Percentiles rank a stretch among this genome's conserved stretches.
Evolutionary conservation across 2,797 vertebrate genomes (phyloP).

Genomic region (Neosilurus mollespiculum): DNA sequence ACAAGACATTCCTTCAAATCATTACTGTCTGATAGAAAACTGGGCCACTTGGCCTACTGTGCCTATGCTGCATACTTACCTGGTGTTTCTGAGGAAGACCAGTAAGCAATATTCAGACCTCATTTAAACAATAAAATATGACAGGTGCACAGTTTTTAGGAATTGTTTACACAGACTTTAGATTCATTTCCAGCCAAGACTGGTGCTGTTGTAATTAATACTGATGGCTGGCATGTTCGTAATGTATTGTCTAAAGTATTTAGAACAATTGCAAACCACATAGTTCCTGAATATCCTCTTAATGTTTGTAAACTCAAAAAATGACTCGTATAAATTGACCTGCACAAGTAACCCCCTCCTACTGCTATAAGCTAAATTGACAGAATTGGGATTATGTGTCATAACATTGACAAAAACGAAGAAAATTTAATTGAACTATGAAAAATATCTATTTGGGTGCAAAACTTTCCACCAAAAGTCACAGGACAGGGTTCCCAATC

Average conservation of each 20-base stretch:
- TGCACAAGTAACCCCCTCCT: neutral
- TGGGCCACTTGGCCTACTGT: slow-evolving; percentile 3
- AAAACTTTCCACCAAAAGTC: neutral
- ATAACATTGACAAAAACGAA: too few relatives aligned
- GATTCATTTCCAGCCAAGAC: neutral
- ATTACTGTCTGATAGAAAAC: neutral
- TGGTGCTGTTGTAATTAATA: slow-evolving; percentile 23
- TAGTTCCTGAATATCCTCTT: neutral
- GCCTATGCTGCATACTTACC: slow-evolving; percentile 15
- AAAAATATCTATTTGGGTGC: neutral
- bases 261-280: neutral
- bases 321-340: neutral
- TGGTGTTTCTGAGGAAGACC: neutral
- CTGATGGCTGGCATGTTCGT: neutral
- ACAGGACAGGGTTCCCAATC: neutral
- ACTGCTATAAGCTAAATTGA: too few relatives aligned
- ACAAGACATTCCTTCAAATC: neutral
- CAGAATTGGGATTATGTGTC: too few relatives aligned
- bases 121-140: neutral
- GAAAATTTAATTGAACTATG: neutral
- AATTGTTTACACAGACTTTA: neutral
- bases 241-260: neutral
- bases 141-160: neutral
- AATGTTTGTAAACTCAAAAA: neutral
- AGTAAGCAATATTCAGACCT: neutral